Base-by-base conservation (phyloP, 1,140 invertebrate genomes). In the Hyles euphorbiae region DNA sequence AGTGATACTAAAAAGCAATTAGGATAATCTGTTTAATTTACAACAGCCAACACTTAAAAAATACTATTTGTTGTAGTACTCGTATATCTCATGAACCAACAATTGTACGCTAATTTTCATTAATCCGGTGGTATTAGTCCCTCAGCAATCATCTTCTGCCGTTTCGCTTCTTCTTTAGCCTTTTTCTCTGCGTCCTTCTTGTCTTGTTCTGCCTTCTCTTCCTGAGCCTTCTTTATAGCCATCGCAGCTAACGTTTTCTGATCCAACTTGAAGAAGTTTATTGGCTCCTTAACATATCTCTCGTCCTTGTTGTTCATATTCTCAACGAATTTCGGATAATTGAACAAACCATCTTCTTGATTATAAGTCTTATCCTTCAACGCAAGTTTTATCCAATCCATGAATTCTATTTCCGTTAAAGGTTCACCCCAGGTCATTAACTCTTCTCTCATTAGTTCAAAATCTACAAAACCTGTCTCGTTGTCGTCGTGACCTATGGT, bases 261-360 rank as follows among this genome's bases (percentile, higher is more conserved):
- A 50, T 88, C 86, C 34, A 88, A 63, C 61, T 88, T 88, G 40
- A 83, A 88, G 70, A 70, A 88, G 63, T 88, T 88, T 11, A 88
- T 81, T 0, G 86, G 86, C 46, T 88, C 86, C 22, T 75, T 70
- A 3, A 73, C 65, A 53, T 76, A 85, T 48, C 68, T 86, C 36
- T 50, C 56, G 54, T 88, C 86, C 53, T 79, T 83, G 11, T 63
- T 73, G 47, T 88, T 88, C 83, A 88, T 87, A 50, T 81, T 84
- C 46, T 88, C 83, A 34, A 88, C 76, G 65, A 88, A 88, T 65
- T 85, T 88, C 0, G 63, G 67, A 46, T 87, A 87, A 22, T 63
- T 61, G 34, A 88, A 74, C 2, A 12, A 61, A 2, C 81, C 79
- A 10, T 78, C 76, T 68, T 79, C 76, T 0, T 60, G 34, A 53